phyloP scores from a whole-genome alignment of 2,113 vertebrate species.

The Camelus bactrianus region DNA sequence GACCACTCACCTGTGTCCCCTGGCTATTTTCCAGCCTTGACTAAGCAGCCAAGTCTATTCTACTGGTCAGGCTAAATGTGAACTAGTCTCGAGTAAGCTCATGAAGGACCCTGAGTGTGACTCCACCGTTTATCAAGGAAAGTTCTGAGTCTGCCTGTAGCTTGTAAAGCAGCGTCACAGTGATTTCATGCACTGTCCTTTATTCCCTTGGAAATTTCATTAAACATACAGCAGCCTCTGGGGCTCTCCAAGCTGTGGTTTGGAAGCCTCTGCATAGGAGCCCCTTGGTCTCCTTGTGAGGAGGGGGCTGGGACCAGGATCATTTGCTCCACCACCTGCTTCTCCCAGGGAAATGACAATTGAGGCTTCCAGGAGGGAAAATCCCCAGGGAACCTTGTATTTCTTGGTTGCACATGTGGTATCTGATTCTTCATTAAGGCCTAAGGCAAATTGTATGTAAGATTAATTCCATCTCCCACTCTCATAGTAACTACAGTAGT shows the following conservation, averaged over 20 bases:
- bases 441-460: not conserved
- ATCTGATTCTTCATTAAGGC: not conserved
- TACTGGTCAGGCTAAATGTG: not conserved
- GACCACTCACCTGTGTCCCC: not conserved
- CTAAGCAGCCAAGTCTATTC: not conserved
- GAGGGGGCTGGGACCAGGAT: not conserved
- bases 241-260: not conserved
- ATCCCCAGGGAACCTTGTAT: not conserved
- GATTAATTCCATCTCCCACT: not conserved
- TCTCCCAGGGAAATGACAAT: not conserved
- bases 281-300: too few relatives aligned
- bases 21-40: not conserved
- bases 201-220: not conserved
- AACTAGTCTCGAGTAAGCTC: not conserved
- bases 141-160: not conserved
- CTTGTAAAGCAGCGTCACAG: not conserved
- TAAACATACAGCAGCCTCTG: not conserved
- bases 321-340: not conserved
- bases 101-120: not conserved
- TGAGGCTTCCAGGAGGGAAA: not conserved
- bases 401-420: not conserved
- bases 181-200: not conserved
- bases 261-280: not conserved
- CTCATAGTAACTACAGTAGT: fast-evolving
- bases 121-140: not conserved